Conservation (phyloP, 37 sponge, comb jelly and placozoan species). For the Cliona cf. orientalis region DNA sequence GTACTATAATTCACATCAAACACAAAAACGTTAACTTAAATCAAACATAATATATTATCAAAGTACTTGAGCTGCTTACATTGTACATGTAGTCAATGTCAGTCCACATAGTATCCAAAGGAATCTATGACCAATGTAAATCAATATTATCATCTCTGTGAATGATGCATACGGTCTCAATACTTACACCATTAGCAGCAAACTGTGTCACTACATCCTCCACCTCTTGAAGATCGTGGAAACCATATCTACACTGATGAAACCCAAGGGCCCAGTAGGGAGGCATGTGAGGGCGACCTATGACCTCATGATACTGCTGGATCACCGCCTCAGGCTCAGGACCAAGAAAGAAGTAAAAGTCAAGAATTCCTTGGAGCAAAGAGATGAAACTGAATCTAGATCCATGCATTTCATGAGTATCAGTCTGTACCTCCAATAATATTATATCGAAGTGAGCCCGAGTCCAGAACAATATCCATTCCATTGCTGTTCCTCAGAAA, state of each 20-base stretch:
- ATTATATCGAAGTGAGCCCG: constrained; percentile 39
- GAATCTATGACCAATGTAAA: too few relatives aligned
- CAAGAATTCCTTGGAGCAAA: constrained; percentile 81
- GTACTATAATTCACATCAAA: too few relatives aligned
- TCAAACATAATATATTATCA: too few relatives aligned
- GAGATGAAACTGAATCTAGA: too few relatives aligned
- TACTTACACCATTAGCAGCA: too few relatives aligned
- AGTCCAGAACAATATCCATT: constrained; percentile 59
- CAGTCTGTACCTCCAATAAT: constrained; percentile 55
- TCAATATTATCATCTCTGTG: too few relatives aligned
- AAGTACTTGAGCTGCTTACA: too few relatives aligned
- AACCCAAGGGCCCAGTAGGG: constrained; percentile 95
- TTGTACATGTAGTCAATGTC: constrained; percentile 96
- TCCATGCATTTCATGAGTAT: background rate
- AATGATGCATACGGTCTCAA: too few relatives aligned
- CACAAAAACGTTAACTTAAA: too few relatives aligned
- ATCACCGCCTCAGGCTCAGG: constrained; percentile 75
- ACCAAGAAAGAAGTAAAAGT: constrained; percentile 93
- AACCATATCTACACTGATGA: constrained; percentile 92
- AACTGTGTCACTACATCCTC: constrained; percentile 71
- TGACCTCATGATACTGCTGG: constrained; percentile 89
- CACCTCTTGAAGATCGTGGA: constrained; percentile 66
- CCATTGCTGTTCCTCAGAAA: constrained; percentile 93
- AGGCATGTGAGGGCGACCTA: constrained; percentile 87
- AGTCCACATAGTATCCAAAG: constrained; percentile 93